Conservation (phyloP, 1,140 invertebrate genomes). For the Drosophila lowei region DNA sequence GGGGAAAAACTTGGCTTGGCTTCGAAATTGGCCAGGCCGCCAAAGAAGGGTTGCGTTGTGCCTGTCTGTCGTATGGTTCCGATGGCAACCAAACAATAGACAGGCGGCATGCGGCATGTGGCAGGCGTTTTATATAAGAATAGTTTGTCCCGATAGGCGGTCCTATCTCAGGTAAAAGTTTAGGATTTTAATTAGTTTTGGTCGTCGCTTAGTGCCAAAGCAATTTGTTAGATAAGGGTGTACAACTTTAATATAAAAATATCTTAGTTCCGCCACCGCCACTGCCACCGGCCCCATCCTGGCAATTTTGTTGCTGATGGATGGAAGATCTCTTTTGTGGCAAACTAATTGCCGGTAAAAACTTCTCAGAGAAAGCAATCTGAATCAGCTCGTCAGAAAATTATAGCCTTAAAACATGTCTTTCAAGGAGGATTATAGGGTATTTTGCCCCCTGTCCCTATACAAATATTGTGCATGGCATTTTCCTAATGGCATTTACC, state of each 20-base stretch:
- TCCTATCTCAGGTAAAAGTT: slow-evolving; percentile 47
- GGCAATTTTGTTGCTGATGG: too few species aligned
- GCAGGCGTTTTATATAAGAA: slow-evolving; percentile 46
- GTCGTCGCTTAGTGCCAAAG: slow-evolving; percentile 48
- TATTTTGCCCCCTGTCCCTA: too few species aligned
- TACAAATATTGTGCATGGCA: background rate
- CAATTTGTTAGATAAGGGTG: slow-evolving; percentile 50
- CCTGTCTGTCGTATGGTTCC: slow-evolving; percentile 8
- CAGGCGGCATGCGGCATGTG: background rate
- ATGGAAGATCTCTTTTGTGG: background rate
- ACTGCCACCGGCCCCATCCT: too few species aligned
- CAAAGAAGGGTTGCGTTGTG: slow-evolving; percentile 38
- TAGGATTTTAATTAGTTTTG: slow-evolving; percentile 56
- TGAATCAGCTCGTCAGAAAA: too few species aligned
- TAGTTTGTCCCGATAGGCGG: slow-evolving; percentile 18
- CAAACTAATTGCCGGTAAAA: slow-evolving; percentile 17
- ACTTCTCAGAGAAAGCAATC: background rate
- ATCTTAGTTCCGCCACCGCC: background rate
- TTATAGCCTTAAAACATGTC: too few species aligned
- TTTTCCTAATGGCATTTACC: slow-evolving; percentile 13
- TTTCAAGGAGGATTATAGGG: too few species aligned
- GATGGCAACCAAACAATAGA: too few species aligned
- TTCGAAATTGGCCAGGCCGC: slow-evolving; percentile 37
- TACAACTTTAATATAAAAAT: slow-evolving; percentile 36
- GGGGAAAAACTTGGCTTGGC: slow-evolving; percentile 28